phyloP scores from a whole-genome alignment of 1,140 invertebrate species.

The Muscidifurax raptorellus region DNA sequence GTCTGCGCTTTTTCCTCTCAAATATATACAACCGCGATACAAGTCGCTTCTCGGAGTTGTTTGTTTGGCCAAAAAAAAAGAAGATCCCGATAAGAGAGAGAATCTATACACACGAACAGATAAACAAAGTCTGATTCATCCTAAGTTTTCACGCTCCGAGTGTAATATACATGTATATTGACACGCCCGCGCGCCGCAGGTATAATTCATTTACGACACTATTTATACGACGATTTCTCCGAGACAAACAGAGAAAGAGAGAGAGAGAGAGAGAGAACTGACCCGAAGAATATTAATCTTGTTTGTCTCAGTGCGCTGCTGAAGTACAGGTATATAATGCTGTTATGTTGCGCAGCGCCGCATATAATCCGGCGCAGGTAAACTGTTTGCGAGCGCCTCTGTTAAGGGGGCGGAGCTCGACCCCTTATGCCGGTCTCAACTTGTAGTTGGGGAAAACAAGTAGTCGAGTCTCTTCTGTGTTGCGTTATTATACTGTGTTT shows the following conservation, averaged over 20 bases:
- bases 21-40: neutral
- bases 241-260: too few species aligned
- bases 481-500: neutral
- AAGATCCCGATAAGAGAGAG: neutral
- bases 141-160: neutral
- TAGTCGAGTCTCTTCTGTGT: neutral
- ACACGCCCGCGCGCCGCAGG: neutral
- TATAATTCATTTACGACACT: neutral
- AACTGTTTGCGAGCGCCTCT: neutral
- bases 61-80: slow-evolving; percentile 2
- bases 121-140: slow-evolving; percentile 6
- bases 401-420: neutral
- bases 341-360: neutral
- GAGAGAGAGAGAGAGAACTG: neutral
- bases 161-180: neutral
- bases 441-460: neutral
- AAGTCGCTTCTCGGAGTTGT: neutral
- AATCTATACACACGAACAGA: neutral
- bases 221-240: neutral
- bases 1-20: too few species aligned
- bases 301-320: neutral
- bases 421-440: neutral
- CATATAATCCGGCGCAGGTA: neutral
- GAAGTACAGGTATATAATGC: neutral
- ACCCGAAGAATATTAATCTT: neutral